Base-by-base conservation (phyloP, 2,888 invertebrate species). In the Tetheella fluctuosa region DNA sequence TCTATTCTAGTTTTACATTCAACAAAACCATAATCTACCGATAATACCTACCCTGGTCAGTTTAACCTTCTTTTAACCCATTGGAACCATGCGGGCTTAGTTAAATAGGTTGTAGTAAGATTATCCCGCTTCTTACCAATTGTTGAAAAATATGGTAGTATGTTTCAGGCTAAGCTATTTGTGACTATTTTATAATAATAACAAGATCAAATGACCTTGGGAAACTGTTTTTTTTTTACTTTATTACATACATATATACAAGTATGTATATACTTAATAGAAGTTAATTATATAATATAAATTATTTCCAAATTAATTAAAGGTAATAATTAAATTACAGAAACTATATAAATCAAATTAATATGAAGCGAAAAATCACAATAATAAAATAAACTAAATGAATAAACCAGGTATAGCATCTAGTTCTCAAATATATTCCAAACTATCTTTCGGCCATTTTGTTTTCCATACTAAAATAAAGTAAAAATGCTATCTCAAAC, bases 401-500 rank as follows among this genome's bases (percentile, higher is more conserved):
- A 4, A 39, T 15, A 15, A 1, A 0, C 2, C 39, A n/a, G 0
- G 0, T 17, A 17, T n/a, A 17, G 2, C 20, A 20, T n/a, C 39
- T 42, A 42, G 42, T 42, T 42, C 7, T 42, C 37, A 42, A 42
- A 37, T 17, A n/a, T 15, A 42, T n/a, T 20, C 10, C 48, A 20
- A 0, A 20, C 48, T 48, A 48, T 48, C 48, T 48, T 48, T 48
- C 20, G 20, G 20, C 7, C 20, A 48, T 48, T 48, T 20, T 48
- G 48, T 48, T 48, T n/a, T 48, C 17, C 20, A 20, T 10, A 10
- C 20, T 48, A 48, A 20, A 48, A 48, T 48, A 52, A 25, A 58
- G 53, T 30, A 58, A 58, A 53, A 58, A 52, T 58, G 52, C 37
- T 58, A 58, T 53, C 34, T 53, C 23, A 34, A 58, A 58, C 23